Evolutionary conservation across 2,797 vertebrate genomes (phyloP).

Genomic region (Avahi laniger): DNA sequence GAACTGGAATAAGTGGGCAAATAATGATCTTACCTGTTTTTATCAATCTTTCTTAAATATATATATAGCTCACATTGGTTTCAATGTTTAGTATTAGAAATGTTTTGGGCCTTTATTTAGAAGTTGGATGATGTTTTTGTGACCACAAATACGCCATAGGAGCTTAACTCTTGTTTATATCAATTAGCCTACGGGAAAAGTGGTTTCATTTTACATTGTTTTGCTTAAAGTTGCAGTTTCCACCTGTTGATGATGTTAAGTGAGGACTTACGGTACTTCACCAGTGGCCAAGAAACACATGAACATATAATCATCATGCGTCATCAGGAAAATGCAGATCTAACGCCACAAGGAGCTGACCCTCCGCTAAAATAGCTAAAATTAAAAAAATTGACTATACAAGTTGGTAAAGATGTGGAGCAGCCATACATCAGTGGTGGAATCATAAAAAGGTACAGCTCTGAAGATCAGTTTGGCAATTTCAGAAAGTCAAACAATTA

Average conservation of each 20-base stretch:
- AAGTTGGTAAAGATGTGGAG: background rate
- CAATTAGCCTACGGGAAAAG: background rate
- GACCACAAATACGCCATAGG: background rate
- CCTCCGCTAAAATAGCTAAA: background rate
- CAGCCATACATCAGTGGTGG: background rate
- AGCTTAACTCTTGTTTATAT: background rate
- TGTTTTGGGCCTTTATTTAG: background rate
- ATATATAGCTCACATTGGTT: background rate
- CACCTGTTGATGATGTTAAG: background rate
- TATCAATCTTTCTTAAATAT: background rate
- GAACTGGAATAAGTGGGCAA: background rate
- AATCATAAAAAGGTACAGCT: background rate
- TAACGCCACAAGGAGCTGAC: background rate
- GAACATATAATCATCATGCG: background rate
- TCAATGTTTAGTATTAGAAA: background rate
- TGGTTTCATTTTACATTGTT: background rate
- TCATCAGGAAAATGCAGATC: background rate
- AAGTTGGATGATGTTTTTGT: background rate
- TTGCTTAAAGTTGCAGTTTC: background rate
- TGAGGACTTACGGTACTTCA: background rate
- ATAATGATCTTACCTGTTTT: background rate
- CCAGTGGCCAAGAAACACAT: background rate
- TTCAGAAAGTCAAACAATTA: background rate
- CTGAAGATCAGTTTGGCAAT: background rate
- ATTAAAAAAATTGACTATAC: background rate